Evolutionary conservation across 2,113 vertebrate genomes (phyloP), one percentile per base, ranked within the genome.

Genomic region (Nothoprocta pentlandii): DNA sequence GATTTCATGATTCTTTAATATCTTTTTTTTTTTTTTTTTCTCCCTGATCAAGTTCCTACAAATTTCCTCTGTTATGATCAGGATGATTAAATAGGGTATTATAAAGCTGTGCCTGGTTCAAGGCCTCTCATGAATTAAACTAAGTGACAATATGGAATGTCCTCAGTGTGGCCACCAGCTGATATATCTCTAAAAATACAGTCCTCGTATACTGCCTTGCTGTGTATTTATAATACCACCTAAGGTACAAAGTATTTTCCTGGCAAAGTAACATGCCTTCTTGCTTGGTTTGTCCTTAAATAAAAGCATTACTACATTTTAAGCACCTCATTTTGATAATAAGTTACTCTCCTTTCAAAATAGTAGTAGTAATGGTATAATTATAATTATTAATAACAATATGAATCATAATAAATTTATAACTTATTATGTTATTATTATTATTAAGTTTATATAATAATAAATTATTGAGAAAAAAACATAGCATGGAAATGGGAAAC

Each of bases 1-100:
- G 34, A 1, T 44, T 44, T 10, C 15, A 12, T 44, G 15, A 44
- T 4, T 6, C 4, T 1, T 63, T 32, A 2, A 41, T 46, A 26
- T 67, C 30, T 16, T 47, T 56, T 30, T 54, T 36, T 63, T 16
- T 30, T 54, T 36, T 47, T 16, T 15, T 2, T 61, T 85, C 78
- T 62, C 41, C 20, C 41, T 6, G 4, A 30, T 26, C 42, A 6
- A 42, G 15, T 69, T 76, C 47, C 34, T 80, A 46, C 80, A 82
- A 53, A 73, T 32, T 59, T 68, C 16, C 32, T 19, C 12, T 4
- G 41, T 30, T 39, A 44, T 41, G 46, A 66, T 34, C 34, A 36
- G 59, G 32, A n/a, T n/a, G 14, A 47, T n/a, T 69, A 75, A 87
- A 53, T 78, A 30, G 68, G 30, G 34, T 25, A 4, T 53, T 80